Percentiles rank a stretch among this genome's conserved stretches.
These are phyloP conservation scores for Macrotrachela quadricornifera DNA, from an alignment of 1,140 invertebrate species.

Conservation along the genomic window DNA sequence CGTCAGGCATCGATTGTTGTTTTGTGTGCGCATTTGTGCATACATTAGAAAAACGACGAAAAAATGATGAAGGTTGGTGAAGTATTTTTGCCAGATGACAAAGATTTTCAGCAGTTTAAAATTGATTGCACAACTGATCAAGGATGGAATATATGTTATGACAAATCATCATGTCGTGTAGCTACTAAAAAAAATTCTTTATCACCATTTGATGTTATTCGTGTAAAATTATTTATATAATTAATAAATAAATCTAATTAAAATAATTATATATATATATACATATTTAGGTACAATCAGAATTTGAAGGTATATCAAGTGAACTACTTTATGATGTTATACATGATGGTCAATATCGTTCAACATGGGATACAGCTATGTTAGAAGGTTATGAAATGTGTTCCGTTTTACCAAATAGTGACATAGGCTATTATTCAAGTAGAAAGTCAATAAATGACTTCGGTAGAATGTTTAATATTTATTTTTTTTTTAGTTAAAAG, in stretches of 20 bases:
- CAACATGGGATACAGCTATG: slow-evolving; percentile 7
- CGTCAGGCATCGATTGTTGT: too few species aligned
- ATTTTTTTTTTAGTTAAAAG: slow-evolving; percentile 50
- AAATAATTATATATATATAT: slow-evolving; percentile 3
- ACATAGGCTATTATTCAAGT: slow-evolving; percentile 9
- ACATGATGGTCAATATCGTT: slow-evolving; percentile 8
- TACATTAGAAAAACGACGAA: background rate
- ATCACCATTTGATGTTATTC: background rate
- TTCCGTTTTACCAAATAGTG: slow-evolving; percentile 6
- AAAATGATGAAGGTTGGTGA: slow-evolving; percentile 3
- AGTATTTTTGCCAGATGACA: slow-evolving; percentile 1
- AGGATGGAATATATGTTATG: background rate
- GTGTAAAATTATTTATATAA: background rate
- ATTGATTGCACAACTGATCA: background rate
- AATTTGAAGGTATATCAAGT: slow-evolving; percentile 7
- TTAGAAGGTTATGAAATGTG: slow-evolving; percentile 2
- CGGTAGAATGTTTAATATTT: background rate
- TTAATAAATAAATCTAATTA: background rate
- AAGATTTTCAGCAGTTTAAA: background rate
- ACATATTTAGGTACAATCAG: background rate
- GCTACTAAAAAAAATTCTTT: background rate
- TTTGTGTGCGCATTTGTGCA: too few species aligned
- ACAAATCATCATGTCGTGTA: background rate
- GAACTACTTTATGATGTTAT: slow-evolving; percentile 4
- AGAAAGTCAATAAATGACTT: background rate